Base-by-base conservation (phyloP, 2,113 vertebrate genomes). In the Albula goreensis region DNA sequence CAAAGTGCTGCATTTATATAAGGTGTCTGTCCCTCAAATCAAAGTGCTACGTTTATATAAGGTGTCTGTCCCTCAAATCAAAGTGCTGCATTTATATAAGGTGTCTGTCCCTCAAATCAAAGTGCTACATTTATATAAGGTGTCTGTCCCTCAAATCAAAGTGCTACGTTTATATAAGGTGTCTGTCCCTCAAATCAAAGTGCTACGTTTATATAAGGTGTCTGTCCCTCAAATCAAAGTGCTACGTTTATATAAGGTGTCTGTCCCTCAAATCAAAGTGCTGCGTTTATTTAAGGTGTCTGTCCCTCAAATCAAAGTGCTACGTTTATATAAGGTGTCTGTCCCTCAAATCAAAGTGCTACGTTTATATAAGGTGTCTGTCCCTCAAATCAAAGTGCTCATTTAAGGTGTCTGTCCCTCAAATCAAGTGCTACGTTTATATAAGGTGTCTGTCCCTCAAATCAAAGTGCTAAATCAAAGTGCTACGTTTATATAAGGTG, bases 301-400 rank as follows among this genome's bases (percentile, higher is more conserved):
- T 63, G 11, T 81, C 6, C 17, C 53, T n/a, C n/a, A n/a, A n/a
- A n/a, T n/a, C n/a, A n/a, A 78, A 79, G 41, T 56, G 57, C 53
- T 78, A 70, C 84, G 48, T 83, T 63, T 50, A 53, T 80, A 84
- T 78, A 10, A 83, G 25, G 60, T 86, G 79, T 86, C 82, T 63
- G 11, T 81, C 6, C 17, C 53, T n/a, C n/a, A n/a, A n/a, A n/a
- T n/a, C n/a, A n/a, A 78, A 79, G 41, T 56, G 57, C 53, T 78
- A 70, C 84, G 48, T 83, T 63, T 50, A 53, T 80, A 84, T 78
- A 10, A 83, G 25, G 60, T 86, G 79, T 86, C 82, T 63, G 11
- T 81, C 6, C 17, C 53, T n/a, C n/a, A n/a, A n/a, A n/a, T n/a
- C n/a, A n/a, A 78, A 79, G 41, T 56, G 57, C 53, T 63, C 41